These are phyloP conservation scores for Lamprologus callipterus DNA, from an alignment of 2,113 vertebrate genomes.

Conservation along the genomic window DNA sequence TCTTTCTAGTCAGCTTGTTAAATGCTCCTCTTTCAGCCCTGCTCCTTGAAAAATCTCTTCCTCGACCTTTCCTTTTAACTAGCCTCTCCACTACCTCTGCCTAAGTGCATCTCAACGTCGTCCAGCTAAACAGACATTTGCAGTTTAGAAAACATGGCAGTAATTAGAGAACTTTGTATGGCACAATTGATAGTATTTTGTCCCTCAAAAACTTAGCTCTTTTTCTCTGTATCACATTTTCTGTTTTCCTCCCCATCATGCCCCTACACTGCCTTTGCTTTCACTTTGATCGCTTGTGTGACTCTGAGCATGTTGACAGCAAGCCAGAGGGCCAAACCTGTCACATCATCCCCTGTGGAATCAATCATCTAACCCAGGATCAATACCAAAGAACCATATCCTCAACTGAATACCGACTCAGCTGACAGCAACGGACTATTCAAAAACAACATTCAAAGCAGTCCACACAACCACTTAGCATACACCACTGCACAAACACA, in stretches of 20 bases:
- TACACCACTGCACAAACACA: background rate
- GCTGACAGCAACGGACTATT: constrained; percentile 17
- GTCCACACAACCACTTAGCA: background rate
- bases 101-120: background rate
- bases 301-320: constrained; percentile 33
- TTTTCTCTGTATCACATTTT: background rate
- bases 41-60: background rate
- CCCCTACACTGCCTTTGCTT: background rate
- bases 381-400: constrained; percentile 40
- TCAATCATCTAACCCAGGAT: constrained; percentile 52
- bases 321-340: constrained; percentile 1
- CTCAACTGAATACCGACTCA: constrained; percentile 6
- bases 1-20: background rate
- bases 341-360: constrained; percentile 11
- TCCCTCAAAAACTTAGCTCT: background rate
- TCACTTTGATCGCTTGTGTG: constrained; percentile 9
- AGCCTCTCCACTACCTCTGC: background rate
- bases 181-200: background rate
- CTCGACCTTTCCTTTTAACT: background rate
- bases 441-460: constrained; percentile 12
- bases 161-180: background rate
- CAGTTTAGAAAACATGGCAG: background rate
- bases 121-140: background rate
- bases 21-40: background rate
- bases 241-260: background rate